phyloP scores from a whole-genome alignment of 1,140 invertebrate species.

The Zaprionus africanus region DNA sequence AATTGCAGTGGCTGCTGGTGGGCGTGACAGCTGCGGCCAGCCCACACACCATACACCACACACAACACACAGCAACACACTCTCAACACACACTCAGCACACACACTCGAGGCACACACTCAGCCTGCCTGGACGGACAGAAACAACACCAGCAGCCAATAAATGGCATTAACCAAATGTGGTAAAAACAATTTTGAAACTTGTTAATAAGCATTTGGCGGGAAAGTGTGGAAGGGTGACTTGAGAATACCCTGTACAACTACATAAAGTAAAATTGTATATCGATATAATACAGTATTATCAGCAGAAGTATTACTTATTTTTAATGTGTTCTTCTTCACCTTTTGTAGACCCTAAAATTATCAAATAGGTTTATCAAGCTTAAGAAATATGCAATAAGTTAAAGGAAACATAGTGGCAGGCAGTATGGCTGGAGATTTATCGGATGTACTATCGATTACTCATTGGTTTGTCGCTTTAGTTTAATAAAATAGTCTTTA shows the following conservation, averaged over 20 bases:
- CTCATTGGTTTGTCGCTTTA: not conserved
- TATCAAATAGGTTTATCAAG: too few species aligned
- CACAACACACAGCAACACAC: not conserved
- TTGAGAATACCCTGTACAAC: not conserved
- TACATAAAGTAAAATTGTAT: not conserved
- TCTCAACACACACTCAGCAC: constrained; percentile 14
- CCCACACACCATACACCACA: constrained; percentile 54
- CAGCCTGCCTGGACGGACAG: constrained; percentile 18
- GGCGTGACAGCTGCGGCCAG: constrained; percentile 59
- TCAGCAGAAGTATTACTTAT: too few species aligned
- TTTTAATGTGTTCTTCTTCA: too few species aligned
- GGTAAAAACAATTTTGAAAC: constrained; percentile 79
- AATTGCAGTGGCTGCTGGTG: constrained; percentile 66
- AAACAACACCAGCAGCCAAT: constrained; percentile 64
- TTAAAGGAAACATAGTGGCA: too few species aligned
- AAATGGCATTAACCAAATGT: constrained; percentile 80
- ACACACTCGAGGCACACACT: not conserved
- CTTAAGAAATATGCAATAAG: not conserved
- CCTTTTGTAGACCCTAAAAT: too few species aligned
- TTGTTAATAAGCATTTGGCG: constrained; percentile 64
- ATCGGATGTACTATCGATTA: not conserved
- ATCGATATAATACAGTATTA: too few species aligned
- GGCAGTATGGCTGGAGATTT: too few species aligned
- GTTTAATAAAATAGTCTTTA: not conserved
- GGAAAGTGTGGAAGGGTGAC: not conserved